These are phyloP conservation scores for Melieria crassipennis DNA, from an alignment of 2,888 invertebrate species.

Conservation along the genomic window DNA sequence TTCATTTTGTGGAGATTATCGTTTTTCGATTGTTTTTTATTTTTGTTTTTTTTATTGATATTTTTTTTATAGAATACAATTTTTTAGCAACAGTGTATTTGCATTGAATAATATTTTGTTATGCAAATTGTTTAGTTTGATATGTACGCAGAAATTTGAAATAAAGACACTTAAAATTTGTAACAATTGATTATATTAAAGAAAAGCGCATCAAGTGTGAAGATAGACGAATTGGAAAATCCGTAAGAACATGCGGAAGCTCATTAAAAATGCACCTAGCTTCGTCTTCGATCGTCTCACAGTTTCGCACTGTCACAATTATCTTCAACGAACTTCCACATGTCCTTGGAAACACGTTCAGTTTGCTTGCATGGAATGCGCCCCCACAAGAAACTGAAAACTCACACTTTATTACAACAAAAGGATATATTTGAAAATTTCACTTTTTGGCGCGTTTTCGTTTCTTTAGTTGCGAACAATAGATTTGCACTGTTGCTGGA, in stretches of 20 bases:
- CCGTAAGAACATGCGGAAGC: slow-evolving; percentile 46
- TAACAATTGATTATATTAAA: slow-evolving; percentile 34
- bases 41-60: slow-evolving; percentile 34
- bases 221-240: slow-evolving; percentile 2
- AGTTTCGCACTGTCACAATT: background rate
- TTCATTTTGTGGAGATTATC: slow-evolving; percentile 50
- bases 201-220: background rate
- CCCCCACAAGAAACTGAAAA: slow-evolving; percentile 25
- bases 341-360: slow-evolving; percentile 45
- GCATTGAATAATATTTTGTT: slow-evolving; percentile 22
- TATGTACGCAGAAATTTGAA: slow-evolving; percentile 50
- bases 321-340: slow-evolving; percentile 21
- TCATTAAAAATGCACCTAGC: background rate
- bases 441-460: slow-evolving; percentile 18
- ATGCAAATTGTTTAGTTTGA: slow-evolving; percentile 35
- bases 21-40: slow-evolving; percentile 39
- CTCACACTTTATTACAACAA: slow-evolving; percentile 45
- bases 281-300: background rate
- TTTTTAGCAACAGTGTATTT: slow-evolving; percentile 30
- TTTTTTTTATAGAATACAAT: slow-evolving; percentile 18
- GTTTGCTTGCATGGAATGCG: background rate
- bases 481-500: slow-evolving; percentile 11
- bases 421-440: slow-evolving; percentile 1
- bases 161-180: slow-evolving; percentile 66
- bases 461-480: slow-evolving; percentile 4